phyloP scores from a whole-genome alignment of 2,888 invertebrate genomes.

The Capitulum mitella region DNA sequence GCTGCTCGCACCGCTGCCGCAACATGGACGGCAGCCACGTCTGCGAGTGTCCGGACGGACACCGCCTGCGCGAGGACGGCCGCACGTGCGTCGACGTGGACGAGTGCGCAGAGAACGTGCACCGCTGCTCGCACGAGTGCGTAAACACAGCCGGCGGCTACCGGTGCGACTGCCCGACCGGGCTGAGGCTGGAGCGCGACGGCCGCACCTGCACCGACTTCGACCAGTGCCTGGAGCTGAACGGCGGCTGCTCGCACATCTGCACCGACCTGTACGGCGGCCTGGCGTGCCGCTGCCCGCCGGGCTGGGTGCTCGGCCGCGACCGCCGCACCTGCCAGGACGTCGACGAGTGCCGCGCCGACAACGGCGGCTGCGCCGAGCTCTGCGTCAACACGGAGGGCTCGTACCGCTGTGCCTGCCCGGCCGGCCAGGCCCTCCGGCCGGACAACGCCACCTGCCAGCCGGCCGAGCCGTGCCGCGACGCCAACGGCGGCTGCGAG shows the following conservation, averaged over 20 bases:
- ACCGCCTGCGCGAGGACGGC: slow-evolving; percentile 30
- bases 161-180: slow-evolving; percentile 56
- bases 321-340: slow-evolving; percentile 42
- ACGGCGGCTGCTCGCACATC: slow-evolving; percentile 51
- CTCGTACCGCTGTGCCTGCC: slow-evolving; percentile 46
- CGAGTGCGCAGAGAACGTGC: slow-evolving; percentile 54
- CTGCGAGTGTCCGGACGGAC: slow-evolving; percentile 33
- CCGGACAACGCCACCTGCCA: slow-evolving; percentile 31
- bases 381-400: slow-evolving; percentile 41
- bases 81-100: slow-evolving; percentile 51
- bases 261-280: slow-evolving; percentile 48
- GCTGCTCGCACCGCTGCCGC: slow-evolving; percentile 53
- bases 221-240: slow-evolving; percentile 46
- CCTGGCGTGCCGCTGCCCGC: slow-evolving; percentile 35
- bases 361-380: slow-evolving; percentile 40
- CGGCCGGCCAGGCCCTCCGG: slow-evolving; percentile 48
- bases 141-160: slow-evolving; percentile 46
- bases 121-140: slow-evolving; percentile 55
- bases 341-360: slow-evolving; percentile 41
- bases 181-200: slow-evolving; percentile 44
- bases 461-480: slow-evolving; percentile 37
- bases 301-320: slow-evolving; percentile 34
- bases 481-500: slow-evolving; percentile 33
- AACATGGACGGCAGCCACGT: slow-evolving; percentile 43
- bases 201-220: slow-evolving; percentile 38